phyloP scores from a whole-genome alignment of 2,113 vertebrate species.

The Ariopsis seemanni region DNA sequence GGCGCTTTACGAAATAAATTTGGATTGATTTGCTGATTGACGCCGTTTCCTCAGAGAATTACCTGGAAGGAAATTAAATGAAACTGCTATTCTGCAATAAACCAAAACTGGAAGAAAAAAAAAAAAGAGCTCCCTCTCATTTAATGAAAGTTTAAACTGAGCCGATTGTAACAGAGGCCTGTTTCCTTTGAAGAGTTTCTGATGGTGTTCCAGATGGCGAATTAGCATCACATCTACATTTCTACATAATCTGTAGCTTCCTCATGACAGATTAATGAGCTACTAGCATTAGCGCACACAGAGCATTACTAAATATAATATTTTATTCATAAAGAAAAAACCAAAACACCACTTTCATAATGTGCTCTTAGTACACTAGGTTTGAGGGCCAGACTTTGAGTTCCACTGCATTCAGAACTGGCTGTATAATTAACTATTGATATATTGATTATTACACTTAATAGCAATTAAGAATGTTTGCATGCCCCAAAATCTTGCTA shows the following conservation, averaged over 20 bases:
- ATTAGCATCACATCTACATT: slow-evolving; percentile 55
- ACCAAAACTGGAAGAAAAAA: slow-evolving; percentile 48
- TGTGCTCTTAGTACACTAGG: background rate
- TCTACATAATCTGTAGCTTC: slow-evolving; percentile 50
- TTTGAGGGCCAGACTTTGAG: background rate
- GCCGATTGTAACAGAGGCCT: slow-evolving; percentile 19
- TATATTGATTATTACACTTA: background rate
- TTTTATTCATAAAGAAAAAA: background rate
- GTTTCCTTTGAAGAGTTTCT: slow-evolving; percentile 32
- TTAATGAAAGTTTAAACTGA: slow-evolving; percentile 53
- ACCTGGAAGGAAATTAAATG: slow-evolving; percentile 47
- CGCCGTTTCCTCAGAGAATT: slow-evolving; percentile 49
- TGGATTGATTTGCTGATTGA: slow-evolving; percentile 54
- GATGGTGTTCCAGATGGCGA: slow-evolving; percentile 47
- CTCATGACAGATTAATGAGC: slow-evolving; percentile 52
- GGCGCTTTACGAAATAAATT: slow-evolving; percentile 54
- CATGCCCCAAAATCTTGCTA: background rate
- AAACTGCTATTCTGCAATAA: slow-evolving; percentile 58
- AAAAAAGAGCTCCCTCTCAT: slow-evolving; percentile 29
- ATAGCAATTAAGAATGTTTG: background rate
- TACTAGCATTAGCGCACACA: slow-evolving; percentile 44
- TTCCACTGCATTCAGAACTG: background rate
- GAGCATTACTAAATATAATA: slow-evolving; percentile 11
- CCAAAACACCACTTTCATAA: background rate
- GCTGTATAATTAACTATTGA: background rate